phyloP scores from a whole-genome alignment of 1,140 invertebrate genomes.

The Cepaea nemoralis region DNA sequence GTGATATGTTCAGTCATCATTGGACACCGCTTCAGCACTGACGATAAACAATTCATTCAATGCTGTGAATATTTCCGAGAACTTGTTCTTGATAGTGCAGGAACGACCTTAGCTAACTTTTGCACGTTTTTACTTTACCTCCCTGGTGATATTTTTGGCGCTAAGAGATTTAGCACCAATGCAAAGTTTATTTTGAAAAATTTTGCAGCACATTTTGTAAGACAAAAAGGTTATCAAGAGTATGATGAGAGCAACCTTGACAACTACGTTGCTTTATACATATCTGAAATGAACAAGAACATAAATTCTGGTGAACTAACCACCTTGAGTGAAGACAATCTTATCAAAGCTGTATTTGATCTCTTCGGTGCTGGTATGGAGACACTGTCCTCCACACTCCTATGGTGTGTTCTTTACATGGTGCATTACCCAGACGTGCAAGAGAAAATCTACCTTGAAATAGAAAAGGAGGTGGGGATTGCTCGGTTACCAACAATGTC shows the following conservation, averaged over 20 bases:
- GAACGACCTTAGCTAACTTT: slow-evolving; percentile 39
- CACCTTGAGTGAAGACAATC: slow-evolving; percentile 41
- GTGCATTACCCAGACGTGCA: slow-evolving; percentile 10
- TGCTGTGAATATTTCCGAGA: not conserved
- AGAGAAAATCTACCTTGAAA: not conserved
- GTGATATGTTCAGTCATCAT: not conserved
- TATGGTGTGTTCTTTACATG: not conserved
- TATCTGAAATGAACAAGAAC: slow-evolving; percentile 38
- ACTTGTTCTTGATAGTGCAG: not conserved
- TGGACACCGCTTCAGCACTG: not conserved
- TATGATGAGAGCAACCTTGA: slow-evolving; percentile 48
- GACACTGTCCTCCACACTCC: slow-evolving; percentile 72
- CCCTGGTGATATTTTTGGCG: slow-evolving; percentile 52
- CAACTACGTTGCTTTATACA: slow-evolving; percentile 52
- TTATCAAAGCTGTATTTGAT: slow-evolving; percentile 45
- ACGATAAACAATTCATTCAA: not conserved
- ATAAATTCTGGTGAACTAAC: slow-evolving; percentile 38
- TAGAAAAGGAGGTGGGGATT: not conserved
- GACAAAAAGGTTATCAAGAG: slow-evolving; percentile 40
- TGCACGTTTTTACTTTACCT: slow-evolving; percentile 45
- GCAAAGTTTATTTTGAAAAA: slow-evolving; percentile 22
- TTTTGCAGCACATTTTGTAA: not conserved
- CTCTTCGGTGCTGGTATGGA: slow-evolving; percentile 92
- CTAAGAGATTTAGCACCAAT: slow-evolving; percentile 22
- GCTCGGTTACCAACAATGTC: slow-evolving; percentile 35